Base-by-base conservation (phyloP, 2,888 invertebrate genomes). In the Nephrotoma guestfalica region DNA sequence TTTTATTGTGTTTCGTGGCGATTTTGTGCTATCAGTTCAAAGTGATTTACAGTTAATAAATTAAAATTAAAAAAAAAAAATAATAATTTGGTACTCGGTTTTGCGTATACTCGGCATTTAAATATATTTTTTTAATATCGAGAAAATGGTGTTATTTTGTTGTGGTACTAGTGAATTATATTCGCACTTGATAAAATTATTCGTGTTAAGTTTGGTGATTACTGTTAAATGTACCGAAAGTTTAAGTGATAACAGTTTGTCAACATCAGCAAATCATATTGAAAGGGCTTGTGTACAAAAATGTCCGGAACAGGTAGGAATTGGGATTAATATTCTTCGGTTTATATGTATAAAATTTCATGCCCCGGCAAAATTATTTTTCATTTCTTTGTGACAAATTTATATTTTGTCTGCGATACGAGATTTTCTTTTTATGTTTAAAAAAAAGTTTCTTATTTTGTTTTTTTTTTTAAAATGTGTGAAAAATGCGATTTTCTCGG, bases 301-400 rank as follows among this genome's bases (percentile, higher is more conserved):
- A 87, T 87, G 87, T 85, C 87, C 87, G 2, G 87, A 87, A 83
- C 87, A 87, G 86, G 87, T 87, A 86, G 30, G 86, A 4, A 18
- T 43, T 18, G 0, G 43, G 4, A 42, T 43, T 42, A 43, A n/a
- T n/a, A n/a, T n/a, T n/a, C n/a, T n/a, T n/a, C 43, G 15, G 18
- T 43, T 85, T 43, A 42, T n/a, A 13, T 13, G 1, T n/a, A 3
- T 18, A n/a, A 47, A 11, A 9, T 83, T 18, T 18, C 9, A 42
- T n/a, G 42, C 6, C 6, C 15, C 9, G 9, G 5, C 1, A n/a
- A 40, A 6, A 40, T 41, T 11, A 84, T 40, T 84, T 40, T 84
- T n/a, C 15, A 42, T 85, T 15, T 41, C 6, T 40, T 85, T 42
- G 11, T 83, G 40, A 30, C 13, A 41, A 83, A 4, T 47, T 5